Evolutionary conservation across 2,888 invertebrate genomes (phyloP).

Genomic region (Caenorhabditis auriculariae): DNA sequence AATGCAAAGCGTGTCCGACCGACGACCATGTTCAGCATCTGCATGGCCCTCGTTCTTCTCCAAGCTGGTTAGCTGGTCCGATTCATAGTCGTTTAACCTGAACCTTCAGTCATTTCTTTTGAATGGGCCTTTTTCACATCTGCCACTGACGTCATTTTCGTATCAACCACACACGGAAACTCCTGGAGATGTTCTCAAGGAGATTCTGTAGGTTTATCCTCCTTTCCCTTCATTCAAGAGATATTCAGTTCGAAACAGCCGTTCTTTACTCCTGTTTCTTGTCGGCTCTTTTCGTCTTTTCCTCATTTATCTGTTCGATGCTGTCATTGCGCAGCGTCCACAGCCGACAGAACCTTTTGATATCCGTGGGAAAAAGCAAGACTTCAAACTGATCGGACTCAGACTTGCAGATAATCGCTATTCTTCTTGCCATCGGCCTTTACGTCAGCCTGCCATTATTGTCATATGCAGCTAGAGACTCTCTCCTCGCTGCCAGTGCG

Average conservation of each 20-base stretch:
- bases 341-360: conserved; percentile 38
- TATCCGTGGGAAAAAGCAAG: conserved; percentile 20
- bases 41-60: not conserved
- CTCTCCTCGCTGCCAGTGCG: conserved; percentile 31
- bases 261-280: conserved; percentile 29
- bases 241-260: conserved; percentile 11
- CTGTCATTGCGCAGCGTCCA: conserved; percentile 28
- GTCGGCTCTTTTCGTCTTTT: conserved; percentile 21
- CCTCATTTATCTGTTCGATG: conserved; percentile 36
- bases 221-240: too few relatives aligned
- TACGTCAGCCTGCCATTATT: conserved; percentile 34
- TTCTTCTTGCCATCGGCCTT: conserved; percentile 25
- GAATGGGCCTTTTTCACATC: conserved; percentile 45
- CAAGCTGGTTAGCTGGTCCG: not conserved
- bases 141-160: conserved; percentile 31
- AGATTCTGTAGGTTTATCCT: conserved; percentile 7
- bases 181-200: conserved; percentile 45
- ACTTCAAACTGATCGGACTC: not conserved
- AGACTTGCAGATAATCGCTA: conserved; percentile 22
- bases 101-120: conserved; percentile 32
- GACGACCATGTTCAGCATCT: not conserved
- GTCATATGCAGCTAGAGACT: conserved; percentile 28
- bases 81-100: not conserved
- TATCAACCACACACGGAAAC: conserved; percentile 29
- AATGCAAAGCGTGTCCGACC: not conserved